Base-by-base conservation (phyloP, 1,140 invertebrate species). In the Chironomus striatipennis region DNA sequence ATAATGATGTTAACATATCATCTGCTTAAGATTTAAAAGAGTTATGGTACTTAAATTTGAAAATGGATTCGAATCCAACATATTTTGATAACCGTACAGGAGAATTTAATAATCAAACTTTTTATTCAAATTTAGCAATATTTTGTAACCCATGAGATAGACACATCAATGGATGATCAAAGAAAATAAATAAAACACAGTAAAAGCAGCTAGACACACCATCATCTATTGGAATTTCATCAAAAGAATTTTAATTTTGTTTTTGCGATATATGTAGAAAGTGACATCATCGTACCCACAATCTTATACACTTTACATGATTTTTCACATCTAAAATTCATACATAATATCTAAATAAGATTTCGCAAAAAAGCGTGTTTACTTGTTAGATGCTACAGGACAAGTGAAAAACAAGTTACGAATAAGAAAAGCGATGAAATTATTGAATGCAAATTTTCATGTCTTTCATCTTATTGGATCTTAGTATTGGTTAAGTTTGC, bases 391-490 rank as follows among this genome's bases (percentile, higher is more conserved):
- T 57, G 47, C 8, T n/a, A 57, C 5, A 5, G 24, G 5, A 34
- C 24, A 34, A 2, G 24, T 34, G 24, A 34, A 34, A 5, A 34
- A 34, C 8, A 57, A 12, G n/a, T 57, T 57, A n/a, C 47, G 24
- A 34, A 70, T 70, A 17, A 70, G 18, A 20, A 18, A 70, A 18
- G 7, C 65, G 65, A 70, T 18, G 65, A 70, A 70, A 70, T 70
- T 70, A 70, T 70, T 18, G 20, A 70, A 70, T 70, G 65, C 65
- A 70, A 70, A 70, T 70, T 70, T 70, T 70, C 65, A 70, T 21
- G n/a, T 70, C 65, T 70, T 70, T 20, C 47, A 57, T n/a, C 12
- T 5, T 57, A 7, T 57, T 57, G 9, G 8, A 57, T 15, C 12
- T 15, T 57, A 12, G 9, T 34, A 34, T 34, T 34, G 24, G 24